phyloP scores from a whole-genome alignment of 2,797 vertebrate genomes.

The Oreonectes daqikongensis region DNA sequence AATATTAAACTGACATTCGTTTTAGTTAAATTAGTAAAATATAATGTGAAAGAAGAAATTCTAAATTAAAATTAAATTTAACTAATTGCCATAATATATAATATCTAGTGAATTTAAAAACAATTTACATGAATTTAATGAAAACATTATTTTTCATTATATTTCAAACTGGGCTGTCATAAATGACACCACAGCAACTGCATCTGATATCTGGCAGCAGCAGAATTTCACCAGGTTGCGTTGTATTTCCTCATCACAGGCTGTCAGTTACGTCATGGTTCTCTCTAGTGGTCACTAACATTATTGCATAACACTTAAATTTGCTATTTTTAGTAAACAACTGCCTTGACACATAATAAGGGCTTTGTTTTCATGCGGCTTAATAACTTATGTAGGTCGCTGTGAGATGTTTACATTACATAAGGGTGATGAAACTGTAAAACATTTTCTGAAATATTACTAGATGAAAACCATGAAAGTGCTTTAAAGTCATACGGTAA shows the following conservation, averaged over 20 bases:
- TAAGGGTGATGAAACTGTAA: neutral
- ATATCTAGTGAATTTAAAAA: too few species aligned
- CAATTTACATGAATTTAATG: too few species aligned
- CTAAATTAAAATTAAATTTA: too few species aligned
- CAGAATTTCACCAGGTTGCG: neutral
- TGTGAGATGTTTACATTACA: neutral
- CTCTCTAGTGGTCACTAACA: slow-evolving; percentile 50
- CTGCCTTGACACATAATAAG: neutral
- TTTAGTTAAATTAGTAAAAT: too few species aligned
- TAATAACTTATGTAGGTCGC: neutral
- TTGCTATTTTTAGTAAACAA: neutral
- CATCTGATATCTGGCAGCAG: neutral
- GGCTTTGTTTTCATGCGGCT: neutral
- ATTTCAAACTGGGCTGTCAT: too few species aligned
- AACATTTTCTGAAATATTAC: neutral
- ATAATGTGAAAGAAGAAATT: too few species aligned
- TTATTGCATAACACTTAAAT: slow-evolving; percentile 26
- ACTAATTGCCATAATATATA: too few species aligned
- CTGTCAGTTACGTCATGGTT: neutral
- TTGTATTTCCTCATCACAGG: neutral
- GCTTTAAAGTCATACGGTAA: neutral
- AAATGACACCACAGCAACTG: too few species aligned
- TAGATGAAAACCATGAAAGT: neutral
- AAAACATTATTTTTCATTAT: too few species aligned
- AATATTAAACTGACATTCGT: too few species aligned